A percentile compares a stretch with the other conserved stretches of the same genome.
These are phyloP conservation scores for Geophilus truncorum DNA, from an alignment of 2,888 invertebrate genomes.

Conservation along the genomic window DNA sequence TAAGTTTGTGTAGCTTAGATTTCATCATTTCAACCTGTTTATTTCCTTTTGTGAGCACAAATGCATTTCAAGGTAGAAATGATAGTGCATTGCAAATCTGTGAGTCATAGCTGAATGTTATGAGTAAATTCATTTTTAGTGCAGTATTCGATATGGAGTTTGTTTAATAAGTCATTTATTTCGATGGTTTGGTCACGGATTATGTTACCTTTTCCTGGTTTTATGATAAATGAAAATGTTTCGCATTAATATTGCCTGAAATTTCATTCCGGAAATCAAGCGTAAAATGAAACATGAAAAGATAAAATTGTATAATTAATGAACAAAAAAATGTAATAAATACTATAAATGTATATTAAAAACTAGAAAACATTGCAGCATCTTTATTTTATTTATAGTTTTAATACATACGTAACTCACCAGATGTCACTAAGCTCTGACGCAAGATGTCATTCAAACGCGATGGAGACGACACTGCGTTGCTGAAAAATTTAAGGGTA, in stretches of 20 bases:
- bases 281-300: too few relatives aligned
- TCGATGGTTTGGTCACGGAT: background rate
- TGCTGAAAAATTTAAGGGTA: slow-evolving; percentile 35
- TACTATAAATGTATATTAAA: too few relatives aligned
- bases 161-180: background rate
- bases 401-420: background rate
- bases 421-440: background rate
- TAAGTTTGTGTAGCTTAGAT: background rate
- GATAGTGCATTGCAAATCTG: background rate
- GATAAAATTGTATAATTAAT: too few relatives aligned
- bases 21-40: background rate
- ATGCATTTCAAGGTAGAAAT: slow-evolving; percentile 1
- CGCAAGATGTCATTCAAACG: slow-evolving; percentile 37
- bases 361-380: too few relatives aligned
- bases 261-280: too few relatives aligned
- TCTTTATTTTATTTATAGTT: too few relatives aligned
- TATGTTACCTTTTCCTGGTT: background rate
- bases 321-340: too few relatives aligned
- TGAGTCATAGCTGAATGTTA: background rate
- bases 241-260: too few relatives aligned
- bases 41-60: background rate
- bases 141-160: background rate
- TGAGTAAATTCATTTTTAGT: background rate
- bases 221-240: background rate
- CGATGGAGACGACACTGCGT: slow-evolving; percentile 34